Conservation (phyloP, 2,113 vertebrate species). For the Origma solitaria region DNA sequence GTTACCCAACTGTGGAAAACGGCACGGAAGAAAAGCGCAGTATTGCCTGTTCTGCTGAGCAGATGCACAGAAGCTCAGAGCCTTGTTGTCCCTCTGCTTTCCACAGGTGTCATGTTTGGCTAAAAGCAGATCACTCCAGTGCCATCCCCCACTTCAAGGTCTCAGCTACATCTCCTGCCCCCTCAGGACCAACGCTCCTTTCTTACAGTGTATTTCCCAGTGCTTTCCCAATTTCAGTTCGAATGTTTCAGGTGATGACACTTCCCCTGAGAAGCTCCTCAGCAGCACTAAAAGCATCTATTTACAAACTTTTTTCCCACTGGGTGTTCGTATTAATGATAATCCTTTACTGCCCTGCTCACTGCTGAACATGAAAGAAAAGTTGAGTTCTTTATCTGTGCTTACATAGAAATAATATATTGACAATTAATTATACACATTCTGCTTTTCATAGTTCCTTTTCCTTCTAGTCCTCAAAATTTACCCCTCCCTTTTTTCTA, state of each 20-base stretch:
- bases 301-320: not conserved
- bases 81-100: not conserved
- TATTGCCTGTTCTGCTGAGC: not conserved
- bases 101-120: rapidly evolving
- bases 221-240: not conserved
- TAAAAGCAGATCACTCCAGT: not conserved
- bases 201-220: not conserved
- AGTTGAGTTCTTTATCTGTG: not conserved
- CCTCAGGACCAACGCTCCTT: not conserved
- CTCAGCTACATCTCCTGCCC: not conserved
- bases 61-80: not conserved
- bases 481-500: not conserved
- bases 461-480: not conserved
- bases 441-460: not conserved
- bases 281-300: not conserved
- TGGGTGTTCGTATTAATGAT: not conserved
- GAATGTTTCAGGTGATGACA: not conserved
- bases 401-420: not conserved
- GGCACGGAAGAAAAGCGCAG: not conserved
- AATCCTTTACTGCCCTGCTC: not conserved
- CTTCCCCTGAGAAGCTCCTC: not conserved
- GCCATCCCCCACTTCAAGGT: not conserved
- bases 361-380: not conserved
- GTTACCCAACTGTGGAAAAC: not conserved
- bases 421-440: not conserved